phyloP scores from a whole-genome alignment of 2,797 vertebrate genomes.

The Artibeus lituratus region DNA sequence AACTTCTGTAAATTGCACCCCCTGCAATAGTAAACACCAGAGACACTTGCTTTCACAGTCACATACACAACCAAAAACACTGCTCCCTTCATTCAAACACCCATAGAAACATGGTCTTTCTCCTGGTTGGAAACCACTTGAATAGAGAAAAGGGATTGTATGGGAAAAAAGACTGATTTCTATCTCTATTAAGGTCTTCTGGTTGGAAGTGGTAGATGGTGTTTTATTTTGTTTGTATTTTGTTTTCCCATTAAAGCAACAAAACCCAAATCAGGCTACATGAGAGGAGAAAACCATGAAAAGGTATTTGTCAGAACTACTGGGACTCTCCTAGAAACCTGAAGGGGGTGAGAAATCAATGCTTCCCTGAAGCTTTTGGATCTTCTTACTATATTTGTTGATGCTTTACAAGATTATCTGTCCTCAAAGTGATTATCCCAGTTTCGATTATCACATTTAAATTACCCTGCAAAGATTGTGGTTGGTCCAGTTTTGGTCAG shows the following conservation, averaged over 20 bases:
- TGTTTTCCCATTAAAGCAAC: background rate
- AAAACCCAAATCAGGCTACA: background rate
- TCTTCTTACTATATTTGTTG: background rate
- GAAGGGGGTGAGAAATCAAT: background rate
- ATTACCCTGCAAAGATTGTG: background rate
- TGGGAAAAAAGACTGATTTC: background rate
- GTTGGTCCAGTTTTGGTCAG: background rate
- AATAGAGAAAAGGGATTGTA: background rate
- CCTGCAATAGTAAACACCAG: background rate
- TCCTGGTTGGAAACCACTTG: background rate
- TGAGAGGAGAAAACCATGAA: background rate
- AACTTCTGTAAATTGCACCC: background rate
- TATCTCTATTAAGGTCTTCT: background rate
- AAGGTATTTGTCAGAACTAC: background rate
- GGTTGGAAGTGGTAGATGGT: background rate
- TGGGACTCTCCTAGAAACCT: background rate
- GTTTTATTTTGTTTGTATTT: background rate
- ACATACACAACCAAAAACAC: background rate
- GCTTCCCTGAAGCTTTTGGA: background rate
- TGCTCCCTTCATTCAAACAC: background rate
- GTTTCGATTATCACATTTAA: background rate
- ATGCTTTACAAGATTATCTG: background rate
- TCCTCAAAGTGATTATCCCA: background rate
- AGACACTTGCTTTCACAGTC: background rate
- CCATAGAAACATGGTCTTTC: background rate